A percentile compares a stretch with the other conserved stretches of the same genome.
Evolutionary conservation across 2,888 invertebrate genomes (phyloP).

Genomic region (Aphodius sticticus): DNA sequence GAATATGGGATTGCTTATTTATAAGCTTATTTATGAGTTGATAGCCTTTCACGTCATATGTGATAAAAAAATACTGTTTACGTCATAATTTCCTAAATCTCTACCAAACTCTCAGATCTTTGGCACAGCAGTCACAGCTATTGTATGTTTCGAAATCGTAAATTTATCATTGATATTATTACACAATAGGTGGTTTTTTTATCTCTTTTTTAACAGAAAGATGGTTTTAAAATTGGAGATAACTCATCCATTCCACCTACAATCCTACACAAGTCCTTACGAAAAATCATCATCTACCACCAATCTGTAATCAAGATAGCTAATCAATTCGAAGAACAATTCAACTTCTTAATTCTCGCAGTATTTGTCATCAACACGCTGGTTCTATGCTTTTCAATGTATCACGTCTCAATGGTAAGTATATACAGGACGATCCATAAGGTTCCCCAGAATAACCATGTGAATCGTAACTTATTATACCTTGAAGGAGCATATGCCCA

Average conservation of each 20-base stretch:
- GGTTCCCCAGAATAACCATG: not conserved
- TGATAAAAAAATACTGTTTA: no score
- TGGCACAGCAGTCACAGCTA: no score
- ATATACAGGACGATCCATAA: not conserved
- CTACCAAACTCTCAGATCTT: no score
- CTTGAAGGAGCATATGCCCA: no score
- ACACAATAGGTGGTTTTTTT: not conserved
- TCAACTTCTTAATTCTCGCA: slow-evolving; percentile 37
- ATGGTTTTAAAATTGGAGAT: not conserved
- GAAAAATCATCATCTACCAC: slow-evolving; percentile 37
- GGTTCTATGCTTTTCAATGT: slow-evolving; percentile 31
- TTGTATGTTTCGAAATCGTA: no score
- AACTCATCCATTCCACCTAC: not conserved
- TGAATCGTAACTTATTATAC: no score
- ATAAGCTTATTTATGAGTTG: no score
- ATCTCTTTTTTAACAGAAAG: no score
- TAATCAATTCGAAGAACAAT: slow-evolving; percentile 36
- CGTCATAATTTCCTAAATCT: no score
- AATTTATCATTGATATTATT: not conserved
- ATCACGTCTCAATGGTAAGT: slow-evolving; percentile 31
- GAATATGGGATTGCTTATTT: no score
- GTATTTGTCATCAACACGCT: slow-evolving; percentile 26
- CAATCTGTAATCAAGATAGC: slow-evolving; percentile 37
- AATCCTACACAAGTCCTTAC: slow-evolving; percentile 7
- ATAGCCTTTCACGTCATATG: no score